Conservation (phyloP, 2,113 vertebrate genomes). For the Prunella himalayana region DNA sequence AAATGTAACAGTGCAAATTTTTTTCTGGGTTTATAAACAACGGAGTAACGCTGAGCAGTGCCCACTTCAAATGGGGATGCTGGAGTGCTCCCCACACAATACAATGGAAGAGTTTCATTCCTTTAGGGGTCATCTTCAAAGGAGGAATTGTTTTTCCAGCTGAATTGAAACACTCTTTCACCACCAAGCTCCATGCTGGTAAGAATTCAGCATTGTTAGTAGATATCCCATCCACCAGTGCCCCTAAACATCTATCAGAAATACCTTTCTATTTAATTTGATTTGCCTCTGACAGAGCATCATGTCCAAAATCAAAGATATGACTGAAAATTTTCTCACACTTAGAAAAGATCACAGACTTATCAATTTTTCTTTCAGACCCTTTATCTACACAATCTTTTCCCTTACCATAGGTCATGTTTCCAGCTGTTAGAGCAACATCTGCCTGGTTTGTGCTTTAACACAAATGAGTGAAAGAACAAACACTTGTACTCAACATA, state of each 20-base stretch:
- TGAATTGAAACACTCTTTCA: background rate
- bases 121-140: background rate
- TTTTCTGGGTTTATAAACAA: background rate
- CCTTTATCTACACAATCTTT: background rate
- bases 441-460: background rate
- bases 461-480: background rate
- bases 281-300: background rate
- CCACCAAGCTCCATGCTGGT: background rate
- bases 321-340: background rate
- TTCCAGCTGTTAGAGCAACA: background rate
- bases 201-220: background rate
- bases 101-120: background rate
- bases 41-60: background rate
- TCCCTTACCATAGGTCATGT: background rate
- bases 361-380: background rate
- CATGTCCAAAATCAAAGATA: background rate
- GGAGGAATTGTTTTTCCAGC: background rate
- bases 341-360: background rate
- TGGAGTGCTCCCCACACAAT: background rate
- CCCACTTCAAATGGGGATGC: slow-evolving; percentile 17
- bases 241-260: background rate
- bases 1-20: background rate
- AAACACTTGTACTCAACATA: background rate
- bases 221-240: background rate
- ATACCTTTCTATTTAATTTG: background rate